Conservation (phyloP, 1,140 invertebrate species). For the Bombus confusus region DNA sequence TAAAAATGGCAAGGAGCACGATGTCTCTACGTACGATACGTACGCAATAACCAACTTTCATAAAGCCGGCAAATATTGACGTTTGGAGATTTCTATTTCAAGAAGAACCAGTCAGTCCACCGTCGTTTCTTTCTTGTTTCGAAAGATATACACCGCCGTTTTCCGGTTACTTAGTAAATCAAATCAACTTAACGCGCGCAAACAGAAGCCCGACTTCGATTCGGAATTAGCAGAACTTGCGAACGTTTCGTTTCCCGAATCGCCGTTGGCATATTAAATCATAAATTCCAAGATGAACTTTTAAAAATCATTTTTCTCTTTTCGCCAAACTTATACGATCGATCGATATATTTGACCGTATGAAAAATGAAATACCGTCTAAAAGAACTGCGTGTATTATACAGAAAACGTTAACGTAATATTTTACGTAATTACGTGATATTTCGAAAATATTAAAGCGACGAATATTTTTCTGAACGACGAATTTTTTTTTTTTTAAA, state of each 20-base stretch:
- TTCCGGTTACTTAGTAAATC: constrained; percentile 26
- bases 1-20: constrained; percentile 27
- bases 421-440: neutral
- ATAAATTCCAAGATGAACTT: too few relatives aligned
- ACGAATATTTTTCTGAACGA: too few relatives aligned
- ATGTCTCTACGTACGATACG: neutral
- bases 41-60: constrained; percentile 15
- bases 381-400: too few relatives aligned
- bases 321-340: too few relatives aligned
- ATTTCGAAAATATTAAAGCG: too few relatives aligned
- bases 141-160: neutral
- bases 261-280: neutral
- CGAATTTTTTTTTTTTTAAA: too few relatives aligned
- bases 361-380: too few relatives aligned
- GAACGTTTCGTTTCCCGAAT: neutral
- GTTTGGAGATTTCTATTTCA: constrained; percentile 29
- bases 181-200: neutral
- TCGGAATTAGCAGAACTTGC: neutral
- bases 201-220: neutral
- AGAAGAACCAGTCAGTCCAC: neutral
- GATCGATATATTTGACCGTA: too few relatives aligned
- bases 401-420: neutral
- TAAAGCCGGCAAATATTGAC: constrained; percentile 45
- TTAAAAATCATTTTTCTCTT: too few relatives aligned
- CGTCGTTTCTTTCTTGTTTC: neutral